Base-by-base conservation (phyloP, 2,113 vertebrate species). In the Brachypodius melanocephalos region DNA sequence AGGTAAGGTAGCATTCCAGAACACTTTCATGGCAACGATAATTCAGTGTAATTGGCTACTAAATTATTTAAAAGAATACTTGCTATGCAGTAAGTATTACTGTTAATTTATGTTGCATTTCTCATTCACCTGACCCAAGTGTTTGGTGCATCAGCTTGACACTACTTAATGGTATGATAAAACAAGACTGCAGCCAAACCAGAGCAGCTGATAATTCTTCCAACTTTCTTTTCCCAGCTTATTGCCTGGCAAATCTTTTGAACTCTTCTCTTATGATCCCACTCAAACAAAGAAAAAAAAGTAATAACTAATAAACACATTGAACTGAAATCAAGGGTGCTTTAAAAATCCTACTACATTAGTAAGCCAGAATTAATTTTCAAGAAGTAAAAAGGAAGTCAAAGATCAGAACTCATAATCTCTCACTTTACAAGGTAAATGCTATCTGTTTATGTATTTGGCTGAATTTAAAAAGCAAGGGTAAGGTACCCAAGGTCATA, bases 181-280 rank as follows among this genome's bases (percentile, higher is more conserved):
- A 88, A 85, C 22, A 68, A 73, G 51, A 42, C 38, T 51, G 14
- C 77, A 91, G 71, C 66, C 85, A 94, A 91, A 95, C 55, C 79
- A 85, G 51, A 96, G 59, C 55, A 79, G 72, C 28, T 62, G 58
- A 76, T 69, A 66, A 80, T 66, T 84, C 59, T 84, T 92, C 72
- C 88, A 91, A 79, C 57, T 91, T 93, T 73, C 76, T 73, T 42
- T 74, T 95, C 58, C 36, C 45, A 90, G 62, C 52, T 95, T 79
- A 93, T 9, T 88, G 49, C 31, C 55, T 76, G 62, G 48, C 45
- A 97, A 92, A 91, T 65, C 52, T 88, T 87, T 87, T 51, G 73
- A 88, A 67, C 52, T 57, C 59, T 74, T 78, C 36, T 68, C 72
- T 65, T 72, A 66, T 21, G 42, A 91, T 81, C 26, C 46, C 51